phyloP scores from a whole-genome alignment of 2,888 invertebrate species.

The Rhagonycha lutea region DNA sequence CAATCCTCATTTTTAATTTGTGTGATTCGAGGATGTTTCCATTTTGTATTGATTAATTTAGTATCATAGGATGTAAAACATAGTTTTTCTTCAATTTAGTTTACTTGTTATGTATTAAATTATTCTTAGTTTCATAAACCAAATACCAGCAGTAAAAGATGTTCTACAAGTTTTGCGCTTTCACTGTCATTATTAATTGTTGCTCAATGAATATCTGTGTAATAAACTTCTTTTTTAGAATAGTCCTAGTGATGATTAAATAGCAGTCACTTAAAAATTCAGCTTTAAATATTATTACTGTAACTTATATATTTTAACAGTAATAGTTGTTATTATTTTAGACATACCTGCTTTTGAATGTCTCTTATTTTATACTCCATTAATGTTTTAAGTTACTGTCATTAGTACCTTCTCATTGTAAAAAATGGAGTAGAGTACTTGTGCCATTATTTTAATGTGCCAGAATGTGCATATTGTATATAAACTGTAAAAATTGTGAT shows the following conservation, averaged over 20 bases:
- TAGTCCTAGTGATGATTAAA: too few species aligned
- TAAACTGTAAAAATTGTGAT: neutral
- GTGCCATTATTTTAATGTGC: neutral
- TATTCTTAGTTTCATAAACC: neutral
- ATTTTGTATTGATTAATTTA: neutral
- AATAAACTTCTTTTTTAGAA: neutral
- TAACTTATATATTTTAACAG: neutral
- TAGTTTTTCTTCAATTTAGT: neutral
- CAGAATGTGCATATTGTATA: neutral
- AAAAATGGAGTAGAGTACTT: neutral
- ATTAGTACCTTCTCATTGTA: neutral
- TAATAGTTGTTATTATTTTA: neutral
- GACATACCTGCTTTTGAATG: neutral
- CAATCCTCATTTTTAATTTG: constrained; percentile 24
- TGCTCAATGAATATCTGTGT: neutral
- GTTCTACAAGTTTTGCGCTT: neutral
- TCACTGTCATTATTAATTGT: neutral
- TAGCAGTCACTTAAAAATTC: neutral
- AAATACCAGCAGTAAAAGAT: neutral
- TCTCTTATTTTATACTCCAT: neutral
- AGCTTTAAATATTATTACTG: neutral
- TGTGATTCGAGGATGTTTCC: neutral
- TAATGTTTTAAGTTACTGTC: neutral
- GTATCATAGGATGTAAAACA: neutral
- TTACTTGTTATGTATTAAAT: neutral